Evolutionary conservation across 92 coral and sea anemone genomes (phyloP), one percentile per base, ranked within the genome.

Genomic region (Parazoanthus swiftii): DNA sequence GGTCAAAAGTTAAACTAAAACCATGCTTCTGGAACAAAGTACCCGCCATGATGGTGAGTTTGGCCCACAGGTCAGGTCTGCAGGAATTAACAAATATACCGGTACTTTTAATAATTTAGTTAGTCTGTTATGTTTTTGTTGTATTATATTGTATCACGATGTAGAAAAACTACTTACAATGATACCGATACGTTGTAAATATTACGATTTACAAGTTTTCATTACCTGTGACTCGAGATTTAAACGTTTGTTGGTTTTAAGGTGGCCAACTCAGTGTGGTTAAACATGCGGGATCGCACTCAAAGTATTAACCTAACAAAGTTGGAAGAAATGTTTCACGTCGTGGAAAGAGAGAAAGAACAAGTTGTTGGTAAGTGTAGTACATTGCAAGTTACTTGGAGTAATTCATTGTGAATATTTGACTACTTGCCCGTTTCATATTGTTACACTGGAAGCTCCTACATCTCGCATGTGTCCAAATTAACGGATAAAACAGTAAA

Each of bases 1-100:
- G 70, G 46, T 92, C 99, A 44, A 97, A 91, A 78, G 88, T 90
- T 23, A 97, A 97, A 90, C 92, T 97, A 20, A 88, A 98, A 51
- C 99, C 98, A 13, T 95, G 96, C 89, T 97, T 93, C 89, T 97
- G 99, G 99, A 91, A 92, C 86, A 95, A 95, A 89, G 95, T 97
- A 13, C 99, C 99, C 4, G 88, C 88, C 44, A 91, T 92, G 70
- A 58, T 97, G 99, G 99, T 97, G 86, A 88, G 94, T 58, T 14
- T 1, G 0, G 16, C 36, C 11, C 25, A n/a, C 20, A 59, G 6
- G 63, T n/a, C n/a, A n/a, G n/a, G n/a, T n/a, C n/a, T n/a, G n/a
- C n/a, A n/a, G n/a, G n/a, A n/a, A n/a, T n/a, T n/a, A n/a, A n/a
- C n/a, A n/a, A n/a, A n/a, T n/a, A n/a, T n/a, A n/a, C n/a, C n/a